A percentile compares a stretch with the other conserved stretches of the same genome.
phyloP scores from a whole-genome alignment of 2,113 vertebrate genomes.

The Cyrtonyx montezumae region DNA sequence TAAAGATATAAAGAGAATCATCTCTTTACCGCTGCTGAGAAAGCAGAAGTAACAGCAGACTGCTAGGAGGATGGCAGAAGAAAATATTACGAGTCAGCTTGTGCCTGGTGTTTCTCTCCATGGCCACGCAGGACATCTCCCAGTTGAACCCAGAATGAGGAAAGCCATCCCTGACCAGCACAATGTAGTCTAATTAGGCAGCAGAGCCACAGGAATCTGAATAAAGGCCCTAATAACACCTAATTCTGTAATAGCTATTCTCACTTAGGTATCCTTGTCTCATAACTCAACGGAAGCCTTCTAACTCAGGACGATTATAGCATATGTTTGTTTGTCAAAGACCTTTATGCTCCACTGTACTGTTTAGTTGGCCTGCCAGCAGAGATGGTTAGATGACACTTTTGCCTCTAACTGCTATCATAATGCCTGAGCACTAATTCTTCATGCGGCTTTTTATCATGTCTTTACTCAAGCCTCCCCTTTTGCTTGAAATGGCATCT shows the following conservation, averaged over 20 bases:
- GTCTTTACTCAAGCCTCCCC: background rate
- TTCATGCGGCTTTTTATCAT: background rate
- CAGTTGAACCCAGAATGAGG: background rate
- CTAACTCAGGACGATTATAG: background rate
- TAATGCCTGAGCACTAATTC: background rate
- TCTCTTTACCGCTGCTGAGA: background rate
- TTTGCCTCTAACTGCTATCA: background rate
- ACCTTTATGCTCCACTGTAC: background rate
- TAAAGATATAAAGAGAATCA: background rate
- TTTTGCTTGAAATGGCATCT: background rate
- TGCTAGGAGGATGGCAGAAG: background rate
- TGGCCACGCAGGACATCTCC: background rate
- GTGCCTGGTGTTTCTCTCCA: background rate
- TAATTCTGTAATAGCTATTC: background rate
- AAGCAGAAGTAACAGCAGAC: background rate
- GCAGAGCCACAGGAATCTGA: background rate
- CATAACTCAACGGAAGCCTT: background rate
- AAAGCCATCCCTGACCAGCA: background rate
- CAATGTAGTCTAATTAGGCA: background rate
- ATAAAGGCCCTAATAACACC: background rate
- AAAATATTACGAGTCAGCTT: background rate
- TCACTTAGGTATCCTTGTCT: background rate
- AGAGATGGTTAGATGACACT: background rate
- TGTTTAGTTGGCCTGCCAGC: background rate
- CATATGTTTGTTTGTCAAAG: background rate